Conservation (phyloP, 1,140 invertebrate genomes). For the Potamilus streckersoni region DNA sequence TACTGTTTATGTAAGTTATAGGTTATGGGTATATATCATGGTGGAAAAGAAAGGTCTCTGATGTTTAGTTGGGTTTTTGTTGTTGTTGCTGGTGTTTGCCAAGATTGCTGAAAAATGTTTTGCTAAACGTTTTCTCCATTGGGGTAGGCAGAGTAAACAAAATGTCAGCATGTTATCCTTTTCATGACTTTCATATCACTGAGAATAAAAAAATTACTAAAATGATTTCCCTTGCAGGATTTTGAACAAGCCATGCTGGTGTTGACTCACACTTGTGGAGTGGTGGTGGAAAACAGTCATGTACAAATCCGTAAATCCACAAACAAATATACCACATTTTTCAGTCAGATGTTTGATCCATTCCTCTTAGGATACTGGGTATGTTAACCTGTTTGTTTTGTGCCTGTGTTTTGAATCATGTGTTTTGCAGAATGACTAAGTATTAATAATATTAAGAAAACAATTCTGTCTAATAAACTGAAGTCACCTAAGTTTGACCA, state of each 20-base stretch:
- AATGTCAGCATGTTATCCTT: too few species aligned
- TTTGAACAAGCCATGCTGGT: conserved; percentile 61
- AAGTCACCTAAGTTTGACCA: too few species aligned
- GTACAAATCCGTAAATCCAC: conserved; percentile 57
- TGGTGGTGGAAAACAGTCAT: conserved; percentile 47
- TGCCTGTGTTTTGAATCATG: too few species aligned
- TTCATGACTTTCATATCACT: too few species aligned
- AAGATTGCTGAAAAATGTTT: neutral
- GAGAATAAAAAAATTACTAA: neutral
- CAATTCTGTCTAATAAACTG: too few species aligned
- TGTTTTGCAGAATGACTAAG: too few species aligned
- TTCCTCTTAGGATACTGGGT: conserved; percentile 67
- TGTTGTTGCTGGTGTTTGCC: neutral
- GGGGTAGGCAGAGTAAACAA: too few species aligned
- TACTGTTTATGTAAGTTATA: too few species aligned
- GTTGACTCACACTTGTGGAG: conserved; percentile 59
- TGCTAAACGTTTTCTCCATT: neutral
- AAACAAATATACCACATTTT: conserved; percentile 65
- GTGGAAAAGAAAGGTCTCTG: neutral
- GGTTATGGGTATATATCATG: too few species aligned
- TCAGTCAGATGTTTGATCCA: conserved; percentile 68
- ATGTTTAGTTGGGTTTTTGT: neutral
- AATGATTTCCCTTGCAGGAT: conserved; percentile 48
- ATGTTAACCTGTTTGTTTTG: conserved; percentile 18
- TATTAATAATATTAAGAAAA: too few species aligned